Evolutionary conservation across 2,888 invertebrate species (phyloP).

Genomic region (Drosophila koepferae): DNA sequence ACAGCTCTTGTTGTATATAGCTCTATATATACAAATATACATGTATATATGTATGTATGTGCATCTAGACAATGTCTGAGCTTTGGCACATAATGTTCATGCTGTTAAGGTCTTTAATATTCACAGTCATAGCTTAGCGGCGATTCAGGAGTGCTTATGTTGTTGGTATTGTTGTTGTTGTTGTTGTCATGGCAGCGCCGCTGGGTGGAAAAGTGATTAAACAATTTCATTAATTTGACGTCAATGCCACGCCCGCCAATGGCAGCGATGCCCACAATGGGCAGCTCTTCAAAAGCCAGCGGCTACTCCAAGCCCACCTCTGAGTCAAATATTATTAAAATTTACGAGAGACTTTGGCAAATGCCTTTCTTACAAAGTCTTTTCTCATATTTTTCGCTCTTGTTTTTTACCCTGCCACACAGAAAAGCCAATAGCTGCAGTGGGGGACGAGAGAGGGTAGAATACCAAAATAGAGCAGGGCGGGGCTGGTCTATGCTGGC

Average conservation of each 20-base stretch:
- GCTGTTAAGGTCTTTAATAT: constrained; percentile 6
- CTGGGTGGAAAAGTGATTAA: constrained; percentile 62
- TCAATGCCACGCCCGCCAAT: constrained; percentile 7
- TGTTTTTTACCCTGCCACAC: constrained; percentile 10
- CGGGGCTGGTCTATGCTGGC: not conserved
- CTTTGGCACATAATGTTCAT: not conserved
- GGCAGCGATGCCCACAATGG: constrained; percentile 7
- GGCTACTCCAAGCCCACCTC: constrained; percentile 43
- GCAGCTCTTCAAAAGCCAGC: constrained; percentile 24
- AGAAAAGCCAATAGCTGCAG: constrained; percentile 14
- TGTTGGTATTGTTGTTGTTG: constrained; percentile 12
- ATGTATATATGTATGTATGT: not conserved
- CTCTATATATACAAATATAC: not conserved
- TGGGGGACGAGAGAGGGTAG: not conserved
- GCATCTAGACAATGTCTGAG: not conserved
- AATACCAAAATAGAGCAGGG: not conserved
- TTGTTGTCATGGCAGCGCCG: constrained; percentile 26
- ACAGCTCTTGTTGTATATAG: no score
- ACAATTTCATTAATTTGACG: constrained; percentile 69
- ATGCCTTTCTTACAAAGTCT: constrained; percentile 56
- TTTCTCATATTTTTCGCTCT: constrained; percentile 12
- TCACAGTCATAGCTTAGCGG: constrained; percentile 19
- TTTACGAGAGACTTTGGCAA: constrained; percentile 60
- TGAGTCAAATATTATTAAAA: constrained; percentile 72
- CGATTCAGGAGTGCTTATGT: not conserved